Conservation (phyloP, 2,888 invertebrate genomes). For the Zaprionus lineosus region DNA sequence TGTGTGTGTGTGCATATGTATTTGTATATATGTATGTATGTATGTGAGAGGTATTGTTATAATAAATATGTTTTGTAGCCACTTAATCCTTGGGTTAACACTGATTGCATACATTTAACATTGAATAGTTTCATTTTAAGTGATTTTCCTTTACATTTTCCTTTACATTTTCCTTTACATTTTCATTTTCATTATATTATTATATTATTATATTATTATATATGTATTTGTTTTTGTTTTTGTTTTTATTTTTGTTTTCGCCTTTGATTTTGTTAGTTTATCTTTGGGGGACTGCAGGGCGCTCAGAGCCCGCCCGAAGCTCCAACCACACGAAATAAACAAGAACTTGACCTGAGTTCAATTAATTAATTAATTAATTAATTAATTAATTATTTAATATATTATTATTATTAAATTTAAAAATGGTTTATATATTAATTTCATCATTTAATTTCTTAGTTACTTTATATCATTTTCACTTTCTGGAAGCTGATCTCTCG, state of each 20-base stretch:
- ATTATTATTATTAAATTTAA: neutral
- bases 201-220: too few species aligned
- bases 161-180: too few species aligned
- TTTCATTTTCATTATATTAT: too few species aligned
- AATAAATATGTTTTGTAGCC: conserved; percentile 38
- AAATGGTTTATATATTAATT: too few species aligned
- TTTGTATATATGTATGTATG: conserved; percentile 16
- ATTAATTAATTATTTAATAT: neutral
- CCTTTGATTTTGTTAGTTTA: too few species aligned
- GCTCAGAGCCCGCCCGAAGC: too few species aligned
- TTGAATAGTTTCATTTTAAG: too few species aligned
- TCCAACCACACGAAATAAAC: conserved; percentile 19
- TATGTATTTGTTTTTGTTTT: neutral
- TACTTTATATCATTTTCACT: too few species aligned
- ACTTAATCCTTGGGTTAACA: conserved; percentile 35
- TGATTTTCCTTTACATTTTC: too few species aligned
- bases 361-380: neutral
- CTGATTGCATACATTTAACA: conserved; percentile 43
- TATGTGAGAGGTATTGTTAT: conserved; percentile 35
- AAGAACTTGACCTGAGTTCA: conserved; percentile 47
- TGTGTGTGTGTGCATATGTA: conserved; percentile 3
- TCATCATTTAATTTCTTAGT: too few species aligned
- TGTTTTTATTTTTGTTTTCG: neutral
- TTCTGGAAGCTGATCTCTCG: too few species aligned
- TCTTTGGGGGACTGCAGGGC: too few species aligned